Percentiles rank a stretch among this genome's conserved stretches.
These are phyloP conservation scores for Dicerorhinus sumatrensis DNA, from an alignment of 2,113 vertebrate genomes.

Conservation along the genomic window DNA sequence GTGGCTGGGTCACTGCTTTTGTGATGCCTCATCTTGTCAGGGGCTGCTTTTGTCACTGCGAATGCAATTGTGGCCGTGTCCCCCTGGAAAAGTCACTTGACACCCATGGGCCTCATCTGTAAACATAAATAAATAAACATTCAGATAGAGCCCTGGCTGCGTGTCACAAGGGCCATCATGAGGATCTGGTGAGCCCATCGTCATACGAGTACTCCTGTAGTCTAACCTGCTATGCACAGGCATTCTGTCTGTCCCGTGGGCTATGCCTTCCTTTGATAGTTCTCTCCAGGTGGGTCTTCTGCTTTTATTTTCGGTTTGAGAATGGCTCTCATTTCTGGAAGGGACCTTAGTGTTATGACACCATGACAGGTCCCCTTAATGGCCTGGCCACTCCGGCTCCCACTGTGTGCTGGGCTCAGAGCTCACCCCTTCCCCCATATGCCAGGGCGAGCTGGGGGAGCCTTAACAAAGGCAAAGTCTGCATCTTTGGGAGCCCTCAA, in stretches of 20 bases:
- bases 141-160: background rate
- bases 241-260: accelerated
- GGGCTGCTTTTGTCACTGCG: background rate
- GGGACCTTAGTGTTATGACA: background rate
- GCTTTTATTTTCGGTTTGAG: background rate
- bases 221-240: background rate
- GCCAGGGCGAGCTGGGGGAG: background rate
- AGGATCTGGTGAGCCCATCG: accelerated
- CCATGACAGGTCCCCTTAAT: background rate
- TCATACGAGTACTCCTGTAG: accelerated
- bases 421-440: background rate
- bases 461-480: constrained; percentile 63
- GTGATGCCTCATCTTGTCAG: background rate
- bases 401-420: background rate
- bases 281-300: background rate
- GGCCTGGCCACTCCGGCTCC: background rate
- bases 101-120: background rate
- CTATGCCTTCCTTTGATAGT: no score
- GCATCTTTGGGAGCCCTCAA: background rate
- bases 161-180: accelerated
- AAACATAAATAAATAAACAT: background rate
- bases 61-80: background rate
- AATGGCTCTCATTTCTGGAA: background rate
- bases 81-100: background rate
- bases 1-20: background rate